Evolutionary conservation across 92 coral and sea anemone genomes (phyloP).

Genomic region (Pocillopora meandrina): DNA sequence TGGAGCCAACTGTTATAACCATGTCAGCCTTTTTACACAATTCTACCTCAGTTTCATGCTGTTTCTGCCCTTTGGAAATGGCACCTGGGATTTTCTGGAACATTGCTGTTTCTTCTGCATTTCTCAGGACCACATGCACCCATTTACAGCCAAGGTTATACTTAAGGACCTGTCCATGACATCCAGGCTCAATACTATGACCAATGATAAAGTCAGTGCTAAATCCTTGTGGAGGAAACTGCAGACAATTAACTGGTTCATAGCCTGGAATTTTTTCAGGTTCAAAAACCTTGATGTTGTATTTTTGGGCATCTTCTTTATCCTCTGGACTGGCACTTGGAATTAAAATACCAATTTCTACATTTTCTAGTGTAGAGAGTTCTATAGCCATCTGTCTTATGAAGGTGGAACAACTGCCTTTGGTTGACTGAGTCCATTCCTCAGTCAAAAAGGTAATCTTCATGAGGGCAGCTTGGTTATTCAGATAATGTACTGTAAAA

Average conservation of each 20-base stretch:
- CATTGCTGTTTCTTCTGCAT: not conserved
- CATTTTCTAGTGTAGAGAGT: not conserved
- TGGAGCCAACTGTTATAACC: too few relatives aligned
- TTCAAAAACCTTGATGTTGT: not conserved
- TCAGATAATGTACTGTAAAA: too few relatives aligned
- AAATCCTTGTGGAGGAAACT: not conserved
- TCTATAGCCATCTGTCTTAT: not conserved
- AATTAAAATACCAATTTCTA: not conserved
- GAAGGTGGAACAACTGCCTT: not conserved
- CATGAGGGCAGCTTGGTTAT: too few relatives aligned
- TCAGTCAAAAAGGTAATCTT: not conserved
- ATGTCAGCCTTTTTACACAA: too few relatives aligned
- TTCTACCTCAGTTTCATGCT: too few relatives aligned
- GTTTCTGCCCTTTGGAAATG: not conserved
- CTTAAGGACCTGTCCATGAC: not conserved
- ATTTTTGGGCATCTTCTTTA: not conserved
- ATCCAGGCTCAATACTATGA: not conserved
- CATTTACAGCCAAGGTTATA: not conserved
- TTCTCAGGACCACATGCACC: not conserved
- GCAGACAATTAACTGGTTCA: not conserved
- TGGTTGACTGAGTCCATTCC: slow-evolving; percentile 4
- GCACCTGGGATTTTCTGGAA: not conserved
- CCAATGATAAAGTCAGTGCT: not conserved
- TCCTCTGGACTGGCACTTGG: not conserved
- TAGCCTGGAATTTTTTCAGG: not conserved